Evolutionary conservation across 92 coral and sea anemone species (phyloP).

Genomic region (Bergia puertoricense): DNA sequence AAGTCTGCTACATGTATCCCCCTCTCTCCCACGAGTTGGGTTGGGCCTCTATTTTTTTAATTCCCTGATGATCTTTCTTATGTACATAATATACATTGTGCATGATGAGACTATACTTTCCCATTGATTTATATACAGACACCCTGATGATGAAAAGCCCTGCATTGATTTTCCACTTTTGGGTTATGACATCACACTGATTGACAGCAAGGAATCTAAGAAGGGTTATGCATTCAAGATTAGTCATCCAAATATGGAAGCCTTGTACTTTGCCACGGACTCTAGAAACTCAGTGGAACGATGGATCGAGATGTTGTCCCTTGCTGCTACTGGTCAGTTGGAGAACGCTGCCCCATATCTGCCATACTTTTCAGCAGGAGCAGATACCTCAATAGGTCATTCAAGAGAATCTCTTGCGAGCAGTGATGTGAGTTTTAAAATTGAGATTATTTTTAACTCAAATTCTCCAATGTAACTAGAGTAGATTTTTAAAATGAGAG

Average conservation of each 20-base stretch:
- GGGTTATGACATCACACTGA: constrained; percentile 81
- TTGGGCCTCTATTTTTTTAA: neutral
- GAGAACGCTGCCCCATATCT: constrained; percentile 88
- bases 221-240: constrained; percentile 84
- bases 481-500: too few species aligned
- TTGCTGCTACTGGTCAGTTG: constrained; percentile 87
- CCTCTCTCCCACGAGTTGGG: neutral
- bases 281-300: constrained; percentile 87
- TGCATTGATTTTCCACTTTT: constrained; percentile 70
- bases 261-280: constrained; percentile 83
- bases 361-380: constrained; percentile 67
- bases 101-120: neutral
- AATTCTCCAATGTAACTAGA: too few species aligned
- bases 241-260: constrained; percentile 78
- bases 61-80: neutral
- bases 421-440: constrained; percentile 65
- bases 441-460: neutral
- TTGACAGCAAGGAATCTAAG: constrained; percentile 88
- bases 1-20: neutral
- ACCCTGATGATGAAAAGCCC: constrained; percentile 83
- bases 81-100: neutral
- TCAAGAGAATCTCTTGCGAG: constrained; percentile 75
- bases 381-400: constrained; percentile 35
- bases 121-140: constrained; percentile 48
- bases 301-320: constrained; percentile 95